These are phyloP conservation scores for Brachystomella parvula DNA, from an alignment of 1,140 invertebrate genomes.

Conservation along the genomic window DNA sequence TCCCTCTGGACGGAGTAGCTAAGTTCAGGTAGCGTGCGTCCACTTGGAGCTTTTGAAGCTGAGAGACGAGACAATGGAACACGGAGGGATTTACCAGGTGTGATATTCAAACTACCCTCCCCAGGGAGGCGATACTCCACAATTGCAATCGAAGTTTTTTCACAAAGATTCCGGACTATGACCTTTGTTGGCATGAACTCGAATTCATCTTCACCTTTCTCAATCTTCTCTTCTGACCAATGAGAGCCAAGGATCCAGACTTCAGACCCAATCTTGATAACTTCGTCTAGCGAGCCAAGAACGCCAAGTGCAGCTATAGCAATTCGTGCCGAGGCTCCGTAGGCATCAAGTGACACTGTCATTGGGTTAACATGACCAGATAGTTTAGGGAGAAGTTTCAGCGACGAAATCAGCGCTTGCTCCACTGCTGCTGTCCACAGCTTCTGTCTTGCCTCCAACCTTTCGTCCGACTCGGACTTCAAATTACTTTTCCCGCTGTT, in stretches of 20 bases:
- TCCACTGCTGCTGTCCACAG: slow-evolving; percentile 44
- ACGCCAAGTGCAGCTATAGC: slow-evolving; percentile 45
- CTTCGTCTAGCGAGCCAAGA: slow-evolving; percentile 44
- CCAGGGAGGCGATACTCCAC: not conserved
- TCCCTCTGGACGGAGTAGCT: not conserved
- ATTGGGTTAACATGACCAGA: slow-evolving; percentile 40
- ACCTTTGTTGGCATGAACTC: not conserved
- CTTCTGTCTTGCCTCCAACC: not conserved
- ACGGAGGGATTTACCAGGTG: not conserved
- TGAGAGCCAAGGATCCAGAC: slow-evolving; percentile 31
- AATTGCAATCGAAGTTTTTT: not conserved
- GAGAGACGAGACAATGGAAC: slow-evolving; percentile 5
- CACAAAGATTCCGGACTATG: not conserved
- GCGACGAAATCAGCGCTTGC: slow-evolving; percentile 42
- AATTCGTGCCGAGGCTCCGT: slow-evolving; percentile 41
- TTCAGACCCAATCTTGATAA: slow-evolving; percentile 43
- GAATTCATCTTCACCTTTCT: not conserved
- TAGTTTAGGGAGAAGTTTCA: slow-evolving; percentile 42
- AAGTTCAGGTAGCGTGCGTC: slow-evolving; percentile 3
- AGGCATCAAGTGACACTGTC: slow-evolving; percentile 36
- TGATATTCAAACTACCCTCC: not conserved
- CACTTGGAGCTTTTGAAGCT: not conserved
- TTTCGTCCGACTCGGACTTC: not conserved
- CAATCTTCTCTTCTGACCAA: not conserved
- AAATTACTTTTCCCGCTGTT: too few relatives aligned